Evolutionary conservation across 1,140 invertebrate genomes (phyloP), one percentile per base, ranked within the genome.

Genomic region (Drosophila eugracilis): DNA sequence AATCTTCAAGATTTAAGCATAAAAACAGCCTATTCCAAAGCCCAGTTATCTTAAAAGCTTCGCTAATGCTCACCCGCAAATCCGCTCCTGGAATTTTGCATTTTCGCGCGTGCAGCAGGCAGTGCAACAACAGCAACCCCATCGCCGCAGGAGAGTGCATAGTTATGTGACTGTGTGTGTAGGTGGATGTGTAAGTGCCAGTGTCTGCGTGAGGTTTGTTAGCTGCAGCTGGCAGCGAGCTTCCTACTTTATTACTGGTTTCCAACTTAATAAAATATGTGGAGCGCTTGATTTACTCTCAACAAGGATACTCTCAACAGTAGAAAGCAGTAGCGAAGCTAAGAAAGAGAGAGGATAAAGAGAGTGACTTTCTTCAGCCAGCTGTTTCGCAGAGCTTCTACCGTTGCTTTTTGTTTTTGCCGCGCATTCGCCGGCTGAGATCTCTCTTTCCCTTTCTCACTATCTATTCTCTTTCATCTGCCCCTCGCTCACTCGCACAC

Each of bases 221-320:
- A 44, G 65, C 55, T 74, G 80, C 80, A 84, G 80, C 79, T 85
- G 79, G 79, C 79, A 78, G 55, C 53, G 59, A 48, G 71, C 71
- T 85, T 84, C 72, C 71, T 79, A 84, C 75, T 79, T 79, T 84
- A 85, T 84, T 84, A 79, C 79, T 85, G 79, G 79, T 84, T 84
- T 84, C 42, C 52, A 84, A 75, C 79, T 79, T 66, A 74, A 84
- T 84, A 75, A 84, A 85, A 84, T 84, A 84, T 85, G 71, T 84
- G 73, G 81, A 84, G 59, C 80, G 80, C 79, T 67, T 79, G 76
- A 85, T 79, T 79, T 85, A 85, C 63, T 79, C 70, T 74, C 50
- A 66, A 50, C 60, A 60, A 26, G 54, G 60, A 48, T 53, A 6
- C 22, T 22, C 49, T 22, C 49, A 14, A 32, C 7, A 34, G 14